These are phyloP conservation scores for Xanthorhoe designata DNA, from an alignment of 2,888 invertebrate genomes.

Conservation along the genomic window DNA sequence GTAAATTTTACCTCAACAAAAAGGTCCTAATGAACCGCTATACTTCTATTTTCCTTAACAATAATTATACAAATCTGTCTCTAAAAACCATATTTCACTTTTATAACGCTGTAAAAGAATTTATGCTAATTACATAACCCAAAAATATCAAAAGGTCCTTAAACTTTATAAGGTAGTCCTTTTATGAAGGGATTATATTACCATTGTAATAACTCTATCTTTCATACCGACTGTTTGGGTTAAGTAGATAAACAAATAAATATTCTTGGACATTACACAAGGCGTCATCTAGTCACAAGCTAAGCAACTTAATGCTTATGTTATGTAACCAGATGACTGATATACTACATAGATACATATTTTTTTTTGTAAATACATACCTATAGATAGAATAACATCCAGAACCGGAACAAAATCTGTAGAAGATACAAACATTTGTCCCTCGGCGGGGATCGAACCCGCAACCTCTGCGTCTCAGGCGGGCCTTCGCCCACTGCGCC, in stretches of 20 bases:
- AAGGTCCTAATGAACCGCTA: background rate
- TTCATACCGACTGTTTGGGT: slow-evolving; percentile 6
- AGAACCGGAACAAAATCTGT: too few relatives aligned
- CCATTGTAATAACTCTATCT: slow-evolving; percentile 14
- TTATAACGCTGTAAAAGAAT: slow-evolving; percentile 22
- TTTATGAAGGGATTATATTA: slow-evolving; percentile 22
- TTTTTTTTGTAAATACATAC: too few relatives aligned
- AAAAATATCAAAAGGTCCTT: slow-evolving; percentile 31
- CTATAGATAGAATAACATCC: too few relatives aligned
- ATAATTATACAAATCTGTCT: slow-evolving; percentile 22
- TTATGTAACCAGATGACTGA: too few relatives aligned
- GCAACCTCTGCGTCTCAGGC: too few relatives aligned
- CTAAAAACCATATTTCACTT: slow-evolving; percentile 17
- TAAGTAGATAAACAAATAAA: background rate
- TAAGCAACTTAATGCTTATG: too few relatives aligned
- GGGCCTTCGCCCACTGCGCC: too few relatives aligned
- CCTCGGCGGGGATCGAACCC: too few relatives aligned
- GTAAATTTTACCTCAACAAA: background rate
- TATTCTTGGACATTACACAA: background rate
- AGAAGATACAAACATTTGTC: too few relatives aligned
- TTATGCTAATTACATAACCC: slow-evolving; percentile 37
- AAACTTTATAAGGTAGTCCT: slow-evolving; percentile 26
- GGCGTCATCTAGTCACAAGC: too few relatives aligned
- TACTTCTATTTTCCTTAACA: background rate
- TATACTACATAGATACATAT: too few relatives aligned